Base-by-base conservation (phyloP, 1,140 invertebrate species). In the Eumeta japonica region DNA sequence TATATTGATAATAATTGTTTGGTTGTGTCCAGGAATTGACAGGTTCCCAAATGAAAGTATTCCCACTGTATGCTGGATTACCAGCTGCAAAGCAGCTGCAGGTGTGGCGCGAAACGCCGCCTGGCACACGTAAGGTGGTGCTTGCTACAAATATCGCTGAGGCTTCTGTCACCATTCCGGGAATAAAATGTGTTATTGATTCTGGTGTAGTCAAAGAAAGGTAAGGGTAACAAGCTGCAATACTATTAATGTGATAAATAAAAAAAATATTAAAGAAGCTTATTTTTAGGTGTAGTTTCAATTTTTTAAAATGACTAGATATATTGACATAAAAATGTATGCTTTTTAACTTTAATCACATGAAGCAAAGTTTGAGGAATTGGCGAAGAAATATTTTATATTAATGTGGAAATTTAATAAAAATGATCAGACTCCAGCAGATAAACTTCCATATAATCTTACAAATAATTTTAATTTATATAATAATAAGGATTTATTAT, bases 91-190 rank as follows among this genome's bases (percentile, higher is more conserved):
- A 87, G 49, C 92, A 95, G 71, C 61, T 91, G 45, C 83, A 86
- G 52, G 90, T 88, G 9, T 92, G 94, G 58, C 75, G 82, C 43
- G 75, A 82, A 3, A 79, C 84, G 2, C 77, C 83, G 10, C 51
- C 67, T 10, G 86, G 83, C 36, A 79, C 78, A 14, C 75, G 96
- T 20, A 97, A 97, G 77, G 85, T 99, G 10, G 86, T 99, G 45
- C 73, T 98, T 32, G 85, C 93, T n/a, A 99, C 97, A 14, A 99
- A 99, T 67, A 92, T 99, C 43, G 97, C 97, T 2, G 97, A 97
- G 76, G 96, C 94, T 1, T 97, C 94, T 3, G 81, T 99, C 2
- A 99, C 97, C 0, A 98, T 99, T 53, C 88, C 81, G 28, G 92
- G 92, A 13, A 92, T 99, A 41, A 87, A 89, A 50, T 91, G 87